Evolutionary conservation across 2,888 invertebrate genomes (phyloP).

Genomic region (Drosophila rellima): DNA sequence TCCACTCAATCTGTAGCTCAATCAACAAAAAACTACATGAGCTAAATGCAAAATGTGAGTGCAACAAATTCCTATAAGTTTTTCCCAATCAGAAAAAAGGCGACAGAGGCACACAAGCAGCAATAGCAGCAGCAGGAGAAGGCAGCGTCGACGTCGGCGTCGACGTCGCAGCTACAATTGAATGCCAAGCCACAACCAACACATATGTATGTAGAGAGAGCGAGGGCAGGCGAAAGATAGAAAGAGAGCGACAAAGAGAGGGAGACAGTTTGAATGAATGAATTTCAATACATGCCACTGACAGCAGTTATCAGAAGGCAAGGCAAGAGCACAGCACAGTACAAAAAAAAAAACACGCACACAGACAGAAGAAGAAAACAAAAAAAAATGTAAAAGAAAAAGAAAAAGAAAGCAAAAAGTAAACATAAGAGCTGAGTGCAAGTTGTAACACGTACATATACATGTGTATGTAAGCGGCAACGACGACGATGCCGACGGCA

Average conservation of each 20-base stretch:
- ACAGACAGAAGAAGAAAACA: constrained; percentile 8
- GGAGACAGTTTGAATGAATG: constrained; percentile 74
- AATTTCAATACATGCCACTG: constrained; percentile 83
- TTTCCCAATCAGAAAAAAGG: constrained; percentile 78
- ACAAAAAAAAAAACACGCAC: constrained; percentile 13
- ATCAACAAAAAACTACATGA: constrained; percentile 49
- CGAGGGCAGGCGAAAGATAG: constrained; percentile 38
- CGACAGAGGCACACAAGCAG: constrained; percentile 53
- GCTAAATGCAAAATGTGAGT: constrained; percentile 47
- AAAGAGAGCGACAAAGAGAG: constrained; percentile 34
- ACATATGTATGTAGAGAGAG: constrained; percentile 33
- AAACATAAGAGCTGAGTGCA: constrained; percentile 56
- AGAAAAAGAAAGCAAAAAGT: constrained; percentile 52
- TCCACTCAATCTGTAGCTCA: constrained; percentile 74
- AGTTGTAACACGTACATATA: constrained; percentile 38
- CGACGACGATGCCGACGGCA: constrained; percentile 19
- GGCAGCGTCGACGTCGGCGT: constrained; percentile 22
- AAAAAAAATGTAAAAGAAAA: constrained; percentile 27
- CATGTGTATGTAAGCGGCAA: constrained; percentile 2
- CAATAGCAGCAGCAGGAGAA: constrained; percentile 17
- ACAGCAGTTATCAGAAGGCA: constrained; percentile 69
- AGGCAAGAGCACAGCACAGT: constrained; percentile 10
- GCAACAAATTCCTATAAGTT: constrained; percentile 77
- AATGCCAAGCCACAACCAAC: constrained; percentile 54
- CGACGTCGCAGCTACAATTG: constrained; percentile 54